These are phyloP conservation scores for Myotis davidii DNA, from an alignment of 2,113 vertebrate species.

Conservation along the genomic window DNA sequence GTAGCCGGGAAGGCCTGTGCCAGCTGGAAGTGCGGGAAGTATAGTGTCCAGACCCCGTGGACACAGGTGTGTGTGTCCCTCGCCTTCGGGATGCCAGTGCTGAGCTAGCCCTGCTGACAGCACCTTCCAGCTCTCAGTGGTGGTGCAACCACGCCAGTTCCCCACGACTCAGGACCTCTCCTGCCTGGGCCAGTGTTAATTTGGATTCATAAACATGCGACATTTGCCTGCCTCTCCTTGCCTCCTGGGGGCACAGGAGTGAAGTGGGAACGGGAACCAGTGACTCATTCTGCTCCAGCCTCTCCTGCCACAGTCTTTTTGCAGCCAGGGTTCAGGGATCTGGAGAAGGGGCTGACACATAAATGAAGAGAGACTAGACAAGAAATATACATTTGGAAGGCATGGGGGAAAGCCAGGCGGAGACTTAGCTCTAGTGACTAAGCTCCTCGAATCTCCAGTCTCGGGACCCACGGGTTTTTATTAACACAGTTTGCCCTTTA, in stretches of 20 bases:
- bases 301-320: not conserved
- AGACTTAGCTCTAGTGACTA: too few relatives aligned
- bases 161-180: not conserved
- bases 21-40: not conserved
- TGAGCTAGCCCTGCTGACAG: not conserved
- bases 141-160: not conserved
- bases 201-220: not conserved
- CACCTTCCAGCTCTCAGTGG: not conserved
- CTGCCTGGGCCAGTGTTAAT: not conserved
- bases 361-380: too few relatives aligned
- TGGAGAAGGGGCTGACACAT: too few relatives aligned
- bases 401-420: too few relatives aligned
- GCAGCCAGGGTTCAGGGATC: too few relatives aligned
- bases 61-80: not conserved
- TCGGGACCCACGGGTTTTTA: too few relatives aligned
- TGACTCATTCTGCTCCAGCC: not conserved
- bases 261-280: not conserved
- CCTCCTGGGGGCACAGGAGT: not conserved
- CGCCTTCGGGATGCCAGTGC: not conserved
- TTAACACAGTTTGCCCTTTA: too few relatives aligned
- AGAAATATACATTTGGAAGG: too few relatives aligned
- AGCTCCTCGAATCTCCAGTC: too few relatives aligned
- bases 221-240: not conserved
- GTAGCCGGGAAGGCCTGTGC: not conserved
- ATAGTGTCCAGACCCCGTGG: not conserved